phyloP scores from a whole-genome alignment of 1,140 invertebrate species.

The Eriocheir sinensis region DNA sequence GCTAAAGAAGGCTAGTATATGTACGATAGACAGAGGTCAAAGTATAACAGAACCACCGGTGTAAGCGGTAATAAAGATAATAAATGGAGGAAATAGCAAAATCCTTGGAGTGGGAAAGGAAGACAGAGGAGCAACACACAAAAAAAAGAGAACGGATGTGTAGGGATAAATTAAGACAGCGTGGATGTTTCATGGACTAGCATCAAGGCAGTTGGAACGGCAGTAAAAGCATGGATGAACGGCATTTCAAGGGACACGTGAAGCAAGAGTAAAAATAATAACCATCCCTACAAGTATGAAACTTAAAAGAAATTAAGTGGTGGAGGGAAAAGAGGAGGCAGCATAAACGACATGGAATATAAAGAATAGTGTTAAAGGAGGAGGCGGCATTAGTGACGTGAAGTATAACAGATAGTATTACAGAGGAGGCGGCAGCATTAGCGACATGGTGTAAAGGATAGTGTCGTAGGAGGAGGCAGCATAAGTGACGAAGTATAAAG shows the following conservation, averaged over 20 bases:
- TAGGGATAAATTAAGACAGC: too few relatives aligned
- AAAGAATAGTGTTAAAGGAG: too few relatives aligned
- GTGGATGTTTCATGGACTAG: not conserved
- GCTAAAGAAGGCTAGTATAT: not conserved
- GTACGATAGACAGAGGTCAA: not conserved
- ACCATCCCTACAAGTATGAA: not conserved
- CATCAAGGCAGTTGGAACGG: not conserved
- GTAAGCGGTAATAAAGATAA: too few relatives aligned
- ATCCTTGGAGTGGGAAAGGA: not conserved
- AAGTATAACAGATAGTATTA: too few relatives aligned
- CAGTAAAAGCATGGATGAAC: not conserved
- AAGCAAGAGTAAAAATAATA: not conserved
- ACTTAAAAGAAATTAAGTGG: not conserved
- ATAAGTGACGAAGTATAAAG: too few relatives aligned
- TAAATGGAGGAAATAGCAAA: not conserved
- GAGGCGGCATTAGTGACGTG: too few relatives aligned
- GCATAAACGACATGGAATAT: too few relatives aligned
- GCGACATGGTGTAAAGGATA: too few relatives aligned
- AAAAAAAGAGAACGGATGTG: not conserved
- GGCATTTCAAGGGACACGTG: not conserved
- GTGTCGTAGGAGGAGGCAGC: not conserved
- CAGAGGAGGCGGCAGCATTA: too few relatives aligned
- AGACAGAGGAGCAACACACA: not conserved
- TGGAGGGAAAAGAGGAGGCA: not conserved
- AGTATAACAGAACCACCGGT: not conserved